Evolutionary conservation across 2,888 invertebrate species (phyloP), one percentile per base, ranked within the genome.

Genomic region (Euspilapteryx auroguttella): DNA sequence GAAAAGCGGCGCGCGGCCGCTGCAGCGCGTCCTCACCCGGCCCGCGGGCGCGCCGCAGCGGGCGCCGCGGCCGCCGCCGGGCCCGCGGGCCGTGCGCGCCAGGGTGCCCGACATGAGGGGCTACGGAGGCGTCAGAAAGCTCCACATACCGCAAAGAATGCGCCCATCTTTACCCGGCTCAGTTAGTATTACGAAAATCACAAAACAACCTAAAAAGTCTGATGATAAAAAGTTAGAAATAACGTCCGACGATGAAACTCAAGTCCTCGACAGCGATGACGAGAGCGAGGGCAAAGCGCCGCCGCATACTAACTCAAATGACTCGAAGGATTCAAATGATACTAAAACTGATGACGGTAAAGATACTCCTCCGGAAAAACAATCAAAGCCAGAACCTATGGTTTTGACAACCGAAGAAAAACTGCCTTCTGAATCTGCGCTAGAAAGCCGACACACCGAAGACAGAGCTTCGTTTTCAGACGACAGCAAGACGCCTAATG

Each of bases 371-470:
- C 26, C 29, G n/a, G 15, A 25, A 2, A 22, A 24, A 15, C 13
- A 27, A 7, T 15, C 21, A 11, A 42, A 46, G 13, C 21, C 34
- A 1, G 43, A 48, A 33, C 53, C 62, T 3, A 38, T 73, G 12
- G 55, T 68, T 21, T 46, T 75, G 32, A 71, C 73, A 0, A 73
- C 75, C 1, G 65, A 75, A 29, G 75, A 75, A 40, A 64, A 66
- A 42, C 38, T 75, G 9, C 73, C 59, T 1, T 45, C 69, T 0
- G 75, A 75, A 35, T 71, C 69, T 27, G 55, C 48, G 28, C 40
- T 75, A 35, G 68, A 66, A 40, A 53, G 35, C 35, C 64, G 53
- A 39, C 32, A 37, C 6, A 33, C 39, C 4, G 55, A 56, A 24
- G 52, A 54, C 21, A 47, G 37, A 14, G 33, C 42, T 3, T 22